These are phyloP conservation scores for Struthio camelus DNA, from an alignment of 2,113 vertebrate genomes.

Conservation along the genomic window DNA sequence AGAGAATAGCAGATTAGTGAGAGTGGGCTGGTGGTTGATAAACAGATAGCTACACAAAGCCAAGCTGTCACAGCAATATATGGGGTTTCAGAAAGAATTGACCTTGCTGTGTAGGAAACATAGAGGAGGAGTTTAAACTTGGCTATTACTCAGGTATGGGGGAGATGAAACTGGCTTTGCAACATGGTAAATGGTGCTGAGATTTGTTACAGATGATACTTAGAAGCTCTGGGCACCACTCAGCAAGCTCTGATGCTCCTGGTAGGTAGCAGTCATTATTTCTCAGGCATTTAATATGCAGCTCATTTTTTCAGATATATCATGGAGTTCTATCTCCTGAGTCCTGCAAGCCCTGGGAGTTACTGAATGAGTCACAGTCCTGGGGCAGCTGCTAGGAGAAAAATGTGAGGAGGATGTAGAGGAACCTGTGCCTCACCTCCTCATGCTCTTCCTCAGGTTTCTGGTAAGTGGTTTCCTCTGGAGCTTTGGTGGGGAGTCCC, in stretches of 20 bases:
- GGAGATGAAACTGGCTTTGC: not conserved
- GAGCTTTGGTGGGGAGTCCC: rapidly evolving
- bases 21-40: slow-evolving; percentile 26
- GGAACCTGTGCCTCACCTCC: rapidly evolving
- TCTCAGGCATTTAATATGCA: not conserved
- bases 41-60: slow-evolving; percentile 56
- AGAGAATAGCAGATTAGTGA: not conserved
- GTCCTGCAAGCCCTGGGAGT: not conserved
- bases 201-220: not conserved
- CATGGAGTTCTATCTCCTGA: not conserved
- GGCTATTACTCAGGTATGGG: too few species aligned
- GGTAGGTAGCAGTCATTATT: not conserved
- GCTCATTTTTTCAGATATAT: not conserved
- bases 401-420: not conserved
- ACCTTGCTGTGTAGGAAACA: not conserved
- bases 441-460: not conserved
- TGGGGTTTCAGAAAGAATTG: not conserved
- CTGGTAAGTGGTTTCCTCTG: not conserved
- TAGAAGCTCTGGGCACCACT: not conserved
- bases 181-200: not conserved
- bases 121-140: not conserved
- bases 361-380: rapidly evolving
- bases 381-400: rapidly evolving
- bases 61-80: not conserved
- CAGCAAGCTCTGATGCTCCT: not conserved